Evolutionary conservation across 2,888 invertebrate genomes (phyloP), one percentile per base, ranked within the genome.

Genomic region (Tanytarsus gracilentus): DNA sequence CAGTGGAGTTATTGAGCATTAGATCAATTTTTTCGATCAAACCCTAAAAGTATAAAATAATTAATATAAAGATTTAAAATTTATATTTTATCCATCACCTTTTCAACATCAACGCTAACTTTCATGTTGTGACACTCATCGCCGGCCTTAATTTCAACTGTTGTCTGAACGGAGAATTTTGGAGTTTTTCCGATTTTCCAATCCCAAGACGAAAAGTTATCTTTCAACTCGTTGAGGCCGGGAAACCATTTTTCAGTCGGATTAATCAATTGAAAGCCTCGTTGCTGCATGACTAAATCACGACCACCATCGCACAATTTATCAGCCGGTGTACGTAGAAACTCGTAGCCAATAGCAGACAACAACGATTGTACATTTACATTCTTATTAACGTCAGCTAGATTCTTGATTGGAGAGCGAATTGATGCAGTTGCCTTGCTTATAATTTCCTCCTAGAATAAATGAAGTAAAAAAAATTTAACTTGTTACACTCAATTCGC

Each of bases 131-230:
- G 71, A 62, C 69, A 71, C 70, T 66, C 71, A 68, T 78, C 78
- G 23, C 76, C 72, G 56, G 78, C 79, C 61, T 74, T 74, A 1
- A 74, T 62, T 30, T 68, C 67, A 8, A 74, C 62, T 21, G 72
- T 72, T 56, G 74, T 74, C 62, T 72, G 69, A 1, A 90, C 84
- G 0, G 80, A 80, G 72, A 95, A 95, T 64, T 83, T 81, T 0
- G 95, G 96, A 0, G 94, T 90, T 70, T 82, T 85, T 1, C 93
- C 95, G 70, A 79, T 88, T 63, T 84, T 82, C 94, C 94, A 95
- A 62, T 91, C 84, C 91, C 93, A 94, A 25, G 84, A 84, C 64
- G 78, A 72, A 55, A 90, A 81, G 63, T 84, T 82, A 36, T 80
- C 78, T 61, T 80, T 80, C 61, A 90, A 76, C 66, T 84, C 79